Evolutionary conservation across 2,113 vertebrate genomes (phyloP), one percentile per base, ranked within the genome.

Genomic region (Hystrix cristata): DNA sequence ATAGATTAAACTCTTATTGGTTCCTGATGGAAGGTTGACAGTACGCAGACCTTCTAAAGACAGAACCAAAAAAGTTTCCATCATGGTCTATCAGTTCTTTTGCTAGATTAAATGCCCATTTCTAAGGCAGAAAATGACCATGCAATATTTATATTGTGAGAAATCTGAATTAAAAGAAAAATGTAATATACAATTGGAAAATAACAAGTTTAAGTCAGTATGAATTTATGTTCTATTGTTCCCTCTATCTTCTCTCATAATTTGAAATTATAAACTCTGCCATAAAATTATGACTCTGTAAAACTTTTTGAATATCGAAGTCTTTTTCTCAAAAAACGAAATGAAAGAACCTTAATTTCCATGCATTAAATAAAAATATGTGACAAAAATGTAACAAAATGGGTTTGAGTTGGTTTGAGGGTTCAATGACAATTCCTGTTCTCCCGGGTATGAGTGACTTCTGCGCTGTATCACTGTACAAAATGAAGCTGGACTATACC

Each of bases 241-340:
- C n/a, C 23, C 14, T 94, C 38, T 87, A 5, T 46, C 71, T 96
- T 59, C 91, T 38, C 43, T 84, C 78, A 74, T 65, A 80, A 23
- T 79, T 87, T 71, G 92, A 95, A 90, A 67, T 72, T 84, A 60
- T 72, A 92, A 96, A 82, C 31, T 80, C 72, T 80, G 34, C 43
- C 46, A 59, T 89, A 69, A 89, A 94, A 74, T 67, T 29, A 11
- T 85, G 57, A 76, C 2, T 59, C 16, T 74, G 12, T 95, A 31
- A 89, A 88, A 81, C 0, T 12, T 69, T 64, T 71, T 71, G 38
- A 79, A 6, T 76, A 51, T 65, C 46, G 53, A 64, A 38, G n/a
- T 29, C 43, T 69, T 38, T 69, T 43, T 85, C 59, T 81, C 27
- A 8, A 55, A 72, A 38, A 72, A 62, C 51, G 57, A 83, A 94